Evolutionary conservation across 2,113 vertebrate species (phyloP).

Genomic region (Tragelaphus imberbis): DNA sequence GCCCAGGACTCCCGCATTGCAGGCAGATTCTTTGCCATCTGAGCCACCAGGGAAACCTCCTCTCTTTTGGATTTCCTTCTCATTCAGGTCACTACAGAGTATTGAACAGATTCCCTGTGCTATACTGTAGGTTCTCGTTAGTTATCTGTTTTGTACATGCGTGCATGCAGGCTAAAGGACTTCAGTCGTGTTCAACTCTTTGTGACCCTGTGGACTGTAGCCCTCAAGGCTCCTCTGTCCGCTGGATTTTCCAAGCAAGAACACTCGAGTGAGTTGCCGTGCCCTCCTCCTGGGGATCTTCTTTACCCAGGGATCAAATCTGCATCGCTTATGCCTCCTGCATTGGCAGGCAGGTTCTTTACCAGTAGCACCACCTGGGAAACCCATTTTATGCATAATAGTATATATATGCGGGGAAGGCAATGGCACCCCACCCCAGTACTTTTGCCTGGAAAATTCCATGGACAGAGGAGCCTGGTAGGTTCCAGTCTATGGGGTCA

Average conservation of each 20-base stretch:
- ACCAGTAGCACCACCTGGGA: background rate
- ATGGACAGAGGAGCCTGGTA: too few species aligned
- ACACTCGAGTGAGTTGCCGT: accelerated
- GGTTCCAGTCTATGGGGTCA: too few species aligned
- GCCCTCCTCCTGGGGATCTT: background rate
- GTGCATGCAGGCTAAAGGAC: background rate
- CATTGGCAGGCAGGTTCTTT: background rate
- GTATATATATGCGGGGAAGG: background rate
- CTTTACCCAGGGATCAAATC: background rate
- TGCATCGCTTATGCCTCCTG: background rate
- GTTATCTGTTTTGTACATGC: background rate
- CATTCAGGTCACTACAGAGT: background rate
- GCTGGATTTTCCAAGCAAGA: background rate
- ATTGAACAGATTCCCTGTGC: background rate
- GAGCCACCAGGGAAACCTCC: background rate
- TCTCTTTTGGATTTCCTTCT: background rate
- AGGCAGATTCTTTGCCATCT: background rate
- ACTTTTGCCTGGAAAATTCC: too few species aligned
- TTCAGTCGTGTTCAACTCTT: background rate
- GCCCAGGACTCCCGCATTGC: background rate
- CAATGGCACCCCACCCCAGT: too few species aligned
- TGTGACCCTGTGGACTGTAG: background rate
- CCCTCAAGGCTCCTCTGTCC: background rate
- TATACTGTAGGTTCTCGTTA: background rate
- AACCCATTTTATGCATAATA: background rate